Evolutionary conservation across 53 echinoderm and acorn worm species (phyloP).

Genomic region (Luidia sarsii): DNA sequence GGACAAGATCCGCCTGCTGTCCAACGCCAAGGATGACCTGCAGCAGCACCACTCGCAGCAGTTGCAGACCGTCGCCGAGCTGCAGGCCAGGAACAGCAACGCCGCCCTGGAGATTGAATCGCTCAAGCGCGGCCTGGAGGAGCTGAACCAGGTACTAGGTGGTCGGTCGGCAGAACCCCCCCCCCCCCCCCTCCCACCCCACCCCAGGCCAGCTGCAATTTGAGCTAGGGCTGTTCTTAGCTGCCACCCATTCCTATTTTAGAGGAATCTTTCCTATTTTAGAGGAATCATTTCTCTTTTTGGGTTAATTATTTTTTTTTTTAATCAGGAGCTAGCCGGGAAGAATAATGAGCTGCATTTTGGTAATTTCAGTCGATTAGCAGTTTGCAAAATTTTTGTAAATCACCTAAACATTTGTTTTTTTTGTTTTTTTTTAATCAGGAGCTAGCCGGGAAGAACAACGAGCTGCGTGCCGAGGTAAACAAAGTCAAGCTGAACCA

Average conservation of each 20-base stretch:
- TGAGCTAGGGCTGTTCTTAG: too few species aligned
- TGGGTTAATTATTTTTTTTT: too few species aligned
- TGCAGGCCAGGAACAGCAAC: constrained; percentile 85
- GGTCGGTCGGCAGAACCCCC: too few species aligned
- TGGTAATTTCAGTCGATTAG: too few species aligned
- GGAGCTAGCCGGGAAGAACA: constrained; percentile 94
- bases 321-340: constrained; percentile 78
- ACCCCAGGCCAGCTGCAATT: not conserved
- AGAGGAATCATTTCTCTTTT: too few species aligned
- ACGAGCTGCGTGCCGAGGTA: constrained; percentile 80
- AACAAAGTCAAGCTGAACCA: constrained; percentile 75
- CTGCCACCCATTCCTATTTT: not conserved
- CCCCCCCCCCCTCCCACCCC: too few species aligned
- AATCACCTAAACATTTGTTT: too few species aligned
- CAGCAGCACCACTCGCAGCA: constrained; percentile 94
- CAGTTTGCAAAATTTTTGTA: too few species aligned
- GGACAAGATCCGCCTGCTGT: constrained; percentile 84
- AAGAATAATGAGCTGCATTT: constrained; percentile 89
- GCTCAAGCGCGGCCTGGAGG: constrained; percentile 82
- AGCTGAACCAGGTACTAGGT: constrained; percentile 95
- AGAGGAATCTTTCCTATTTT: too few species aligned
- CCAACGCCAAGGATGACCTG: constrained; percentile 89
- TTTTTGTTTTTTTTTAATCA: constrained; percentile 27
- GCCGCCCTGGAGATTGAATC: constrained; percentile 80
- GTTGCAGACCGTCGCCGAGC: constrained; percentile 77